Base-by-base conservation (phyloP, 2,888 invertebrate genomes). In the Euplexia lucipara region DNA sequence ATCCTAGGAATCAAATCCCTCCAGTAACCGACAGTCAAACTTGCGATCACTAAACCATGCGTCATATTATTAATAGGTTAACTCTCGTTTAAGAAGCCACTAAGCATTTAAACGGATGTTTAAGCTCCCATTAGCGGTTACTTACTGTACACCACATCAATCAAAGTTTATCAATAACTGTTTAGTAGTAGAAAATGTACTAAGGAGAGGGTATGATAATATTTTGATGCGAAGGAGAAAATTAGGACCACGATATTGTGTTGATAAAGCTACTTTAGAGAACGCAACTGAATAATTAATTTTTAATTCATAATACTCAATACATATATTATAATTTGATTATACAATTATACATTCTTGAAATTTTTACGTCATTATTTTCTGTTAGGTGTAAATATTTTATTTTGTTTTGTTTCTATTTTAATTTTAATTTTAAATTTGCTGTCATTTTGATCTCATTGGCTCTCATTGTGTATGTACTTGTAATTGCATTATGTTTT, bases 81-180 rank as follows among this genome's bases (percentile, higher is more conserved):
- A 47, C 68, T 22, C n/a, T 37, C 32, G 37, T 35, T 20, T 30
- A 49, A 16, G 30, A 53, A 57, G 34, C 57, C 75, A 35, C 42
- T 41, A 59, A 69, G 30, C 41, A 41, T 30, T 35, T 45, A 10
- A 59, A 20, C 70, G 70, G 70, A 71, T 71, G 71, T 75, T 70
- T 42, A 53, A 59, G 3, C 32, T 47, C 32, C 61, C 61, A 51
- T 70, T 51, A 71, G 51, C n/a, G 75, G 70, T 39, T 30, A 60
- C 69, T 75, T 56, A 51, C 39, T 18, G 14, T 16, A 54, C 14
- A 3, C 70, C 70, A 59, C 76, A 71, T 75, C 70, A 69, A 10
- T 75, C 70, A 60, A 3, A 37, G n/a, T 20, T n/a, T 42, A 58
- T 56, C 35, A 41, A 51, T 20, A 34, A 22, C 48, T 48, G 9